Conservation (phyloP, 1,140 invertebrate species). For the Platyscapa corneri region DNA sequence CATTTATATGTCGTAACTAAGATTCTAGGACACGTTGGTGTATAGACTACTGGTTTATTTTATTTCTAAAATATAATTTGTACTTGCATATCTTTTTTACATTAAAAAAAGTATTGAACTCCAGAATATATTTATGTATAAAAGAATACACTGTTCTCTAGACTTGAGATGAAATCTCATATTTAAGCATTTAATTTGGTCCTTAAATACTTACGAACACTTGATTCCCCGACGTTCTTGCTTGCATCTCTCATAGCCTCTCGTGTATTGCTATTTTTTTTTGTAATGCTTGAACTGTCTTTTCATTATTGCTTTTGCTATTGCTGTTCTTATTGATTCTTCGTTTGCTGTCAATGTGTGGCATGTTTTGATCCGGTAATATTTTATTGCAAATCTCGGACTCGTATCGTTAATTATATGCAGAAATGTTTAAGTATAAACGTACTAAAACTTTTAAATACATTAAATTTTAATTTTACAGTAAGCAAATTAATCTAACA, state of each 20-base stretch:
- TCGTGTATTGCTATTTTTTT: not conserved
- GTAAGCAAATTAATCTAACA: no score
- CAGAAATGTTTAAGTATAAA: no score
- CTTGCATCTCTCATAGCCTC: not conserved
- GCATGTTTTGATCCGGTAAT: no score
- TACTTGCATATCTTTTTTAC: no score
- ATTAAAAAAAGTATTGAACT: no score
- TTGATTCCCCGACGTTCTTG: slow-evolving; percentile 28
- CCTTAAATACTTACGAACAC: slow-evolving; percentile 23
- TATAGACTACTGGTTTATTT: no score
- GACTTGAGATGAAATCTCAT: not conserved
- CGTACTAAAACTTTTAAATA: no score
- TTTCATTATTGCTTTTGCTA: not conserved
- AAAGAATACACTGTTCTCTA: not conserved
- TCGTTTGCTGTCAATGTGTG: not conserved
- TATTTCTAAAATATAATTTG: not conserved
- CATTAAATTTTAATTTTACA: no score
- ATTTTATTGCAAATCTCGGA: no score
- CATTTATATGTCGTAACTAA: not conserved
- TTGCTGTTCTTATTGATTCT: not conserved
- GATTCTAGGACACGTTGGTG: not conserved
- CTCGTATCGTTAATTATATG: no score
- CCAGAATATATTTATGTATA: no score
- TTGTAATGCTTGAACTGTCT: not conserved
- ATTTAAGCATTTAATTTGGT: slow-evolving; percentile 45